Evolutionary conservation across 2,797 vertebrate species (phyloP), one percentile per base, ranked within the genome.

Genomic region (Gambusia yucatana): DNA sequence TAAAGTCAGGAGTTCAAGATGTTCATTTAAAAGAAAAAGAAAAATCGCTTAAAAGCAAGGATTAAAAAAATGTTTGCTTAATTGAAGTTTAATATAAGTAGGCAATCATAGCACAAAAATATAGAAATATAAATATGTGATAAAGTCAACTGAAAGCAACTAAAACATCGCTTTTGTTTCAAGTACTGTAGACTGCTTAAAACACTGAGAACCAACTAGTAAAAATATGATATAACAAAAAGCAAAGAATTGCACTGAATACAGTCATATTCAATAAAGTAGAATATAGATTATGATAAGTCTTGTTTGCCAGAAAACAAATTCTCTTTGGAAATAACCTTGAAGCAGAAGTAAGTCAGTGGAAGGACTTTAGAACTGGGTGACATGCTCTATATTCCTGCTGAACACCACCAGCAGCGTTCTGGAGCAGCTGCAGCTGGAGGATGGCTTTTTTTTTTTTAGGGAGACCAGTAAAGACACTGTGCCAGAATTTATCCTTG

Each of bases 1-100:
- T 10, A 16, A 76, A 80, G 82, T 79, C 80, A 77, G 9, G 0
- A 81, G 76, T 77, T 85, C 67, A 67, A 73, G 77, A 74, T 84
- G 76, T 84, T 84, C 75, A 77, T 70, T 86, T 80, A 48, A 41
- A 76, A 76, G 44, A 59, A 74, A 79, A 69, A 77, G 16, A 11
- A 69, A 61, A 77, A 59, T 30, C 4, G 11, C 36, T 47, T 22
- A 41, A 71, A 50, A 73, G 73, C 25, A 72, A 63, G 67, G 52
- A 20, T 67, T 4, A 48, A 30, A 6, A 48, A 65, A 44, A 9
- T 1, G 1, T 39, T 39, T 25, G 1, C 14, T 57, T 20, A 39
- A n/a, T 48, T 67, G 8, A 46, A 44, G 30, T 69, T 17, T 73
- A 41, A 43, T 67, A 52, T 57, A 13, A 2, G 17, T 47, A 67